phyloP scores from a whole-genome alignment of 2,797 vertebrate species.

The Sebastes oblongus region DNA sequence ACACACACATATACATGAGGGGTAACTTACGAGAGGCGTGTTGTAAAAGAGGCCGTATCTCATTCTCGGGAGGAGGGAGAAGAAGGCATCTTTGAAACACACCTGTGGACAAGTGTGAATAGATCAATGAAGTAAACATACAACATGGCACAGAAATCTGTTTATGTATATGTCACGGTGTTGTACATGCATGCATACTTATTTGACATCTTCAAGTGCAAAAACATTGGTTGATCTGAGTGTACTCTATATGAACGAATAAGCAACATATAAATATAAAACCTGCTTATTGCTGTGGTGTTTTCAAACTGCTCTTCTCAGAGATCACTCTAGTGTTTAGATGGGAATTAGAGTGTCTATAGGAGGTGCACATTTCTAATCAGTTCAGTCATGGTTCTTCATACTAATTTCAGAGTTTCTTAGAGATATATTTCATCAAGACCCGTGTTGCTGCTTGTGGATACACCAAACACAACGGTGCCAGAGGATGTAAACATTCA shows the following conservation, averaged over 20 bases:
- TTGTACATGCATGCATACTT: not conserved
- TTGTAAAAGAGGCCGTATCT: constrained; percentile 97
- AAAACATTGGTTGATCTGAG: not conserved
- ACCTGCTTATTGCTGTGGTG: not conserved
- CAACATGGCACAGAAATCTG: not conserved
- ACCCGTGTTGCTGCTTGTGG: too few relatives aligned
- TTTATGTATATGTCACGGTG: not conserved
- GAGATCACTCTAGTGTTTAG: not conserved
- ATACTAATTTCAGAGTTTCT: not conserved
- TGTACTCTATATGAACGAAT: not conserved
- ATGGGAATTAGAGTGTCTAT: not conserved
- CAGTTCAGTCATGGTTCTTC: not conserved
- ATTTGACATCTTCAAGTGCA: not conserved
- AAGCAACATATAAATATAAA: not conserved
- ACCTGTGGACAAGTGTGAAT: constrained; percentile 79
- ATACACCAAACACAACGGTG: too few relatives aligned
- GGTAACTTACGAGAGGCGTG: constrained; percentile 90
- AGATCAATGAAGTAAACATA: not conserved
- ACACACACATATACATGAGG: not conserved
- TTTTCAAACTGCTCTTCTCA: not conserved
- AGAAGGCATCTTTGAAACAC: constrained; percentile 93
- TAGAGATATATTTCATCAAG: not conserved
- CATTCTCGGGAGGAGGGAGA: constrained; percentile 96
- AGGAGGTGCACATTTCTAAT: not conserved
- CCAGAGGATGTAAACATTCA: too few relatives aligned